Evolutionary conservation across 2,113 vertebrate species (phyloP).

Genomic region (Ictalurus punctatus): DNA sequence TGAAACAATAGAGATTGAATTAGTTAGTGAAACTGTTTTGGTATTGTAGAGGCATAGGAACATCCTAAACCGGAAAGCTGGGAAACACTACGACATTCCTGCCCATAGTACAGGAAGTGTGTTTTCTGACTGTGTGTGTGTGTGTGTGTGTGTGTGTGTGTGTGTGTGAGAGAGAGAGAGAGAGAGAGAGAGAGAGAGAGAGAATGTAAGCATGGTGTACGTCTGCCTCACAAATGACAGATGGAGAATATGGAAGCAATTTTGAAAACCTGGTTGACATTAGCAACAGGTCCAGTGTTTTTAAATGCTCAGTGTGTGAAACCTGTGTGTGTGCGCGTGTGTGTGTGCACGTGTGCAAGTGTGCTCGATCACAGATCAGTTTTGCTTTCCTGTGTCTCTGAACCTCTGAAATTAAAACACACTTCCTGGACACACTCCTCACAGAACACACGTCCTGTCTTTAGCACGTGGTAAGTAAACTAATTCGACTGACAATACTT

Average conservation of each 20-base stretch:
- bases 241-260: not conserved
- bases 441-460: not conserved
- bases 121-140: slow-evolving; percentile 50
- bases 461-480: not conserved
- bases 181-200: not conserved
- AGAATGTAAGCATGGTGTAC: not conserved
- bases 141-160: slow-evolving; percentile 25
- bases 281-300: not conserved
- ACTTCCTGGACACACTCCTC: not conserved
- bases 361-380: not conserved
- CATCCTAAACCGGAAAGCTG: slow-evolving; percentile 49
- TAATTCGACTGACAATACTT: not conserved
- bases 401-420: not conserved
- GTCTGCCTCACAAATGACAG: not conserved
- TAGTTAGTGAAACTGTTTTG: not conserved
- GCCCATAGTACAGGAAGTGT: slow-evolving; percentile 56
- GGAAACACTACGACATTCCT: slow-evolving; percentile 38
- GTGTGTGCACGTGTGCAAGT: not conserved
- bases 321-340: no score
- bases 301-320: not conserved
- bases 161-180: not conserved
- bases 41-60: slow-evolving; percentile 33
- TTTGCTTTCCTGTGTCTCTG: not conserved
- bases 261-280: not conserved
- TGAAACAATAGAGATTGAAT: not conserved